These are phyloP conservation scores for Eupleurogrammus muticus DNA, from an alignment of 2,797 vertebrate genomes.

Conservation along the genomic window DNA sequence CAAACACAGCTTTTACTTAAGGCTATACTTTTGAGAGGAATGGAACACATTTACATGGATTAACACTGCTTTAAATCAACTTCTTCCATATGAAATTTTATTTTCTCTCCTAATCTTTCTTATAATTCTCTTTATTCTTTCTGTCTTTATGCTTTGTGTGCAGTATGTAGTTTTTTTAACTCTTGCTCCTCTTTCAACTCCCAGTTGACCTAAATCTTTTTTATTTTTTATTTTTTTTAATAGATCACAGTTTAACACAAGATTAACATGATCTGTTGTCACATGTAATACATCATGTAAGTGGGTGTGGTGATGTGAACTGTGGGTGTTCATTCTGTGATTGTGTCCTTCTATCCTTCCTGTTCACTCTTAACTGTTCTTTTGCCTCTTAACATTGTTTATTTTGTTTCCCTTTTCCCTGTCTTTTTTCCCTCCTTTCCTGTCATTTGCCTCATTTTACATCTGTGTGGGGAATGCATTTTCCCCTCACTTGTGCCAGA, in stretches of 20 bases:
- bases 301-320: conserved; percentile 5
- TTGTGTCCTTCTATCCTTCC: not conserved
- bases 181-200: not conserved
- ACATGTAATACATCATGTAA: conserved; percentile 1
- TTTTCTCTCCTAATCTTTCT: not conserved
- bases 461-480: conserved; percentile 60
- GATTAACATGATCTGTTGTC: conserved; percentile 1
- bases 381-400: conserved; percentile 30
- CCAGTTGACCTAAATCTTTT: conserved; percentile 8
- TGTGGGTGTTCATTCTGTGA: too few species aligned
- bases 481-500: conserved; percentile 86
- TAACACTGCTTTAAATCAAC: conserved; percentile 20
- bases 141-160: conserved; percentile 22
- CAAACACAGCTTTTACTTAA: not conserved
- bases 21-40: not conserved
- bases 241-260: not conserved
- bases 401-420: conserved; percentile 3
- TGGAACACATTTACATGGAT: not conserved
- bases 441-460: conserved; percentile 11
- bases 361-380: not conserved
- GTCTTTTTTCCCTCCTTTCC: not conserved
- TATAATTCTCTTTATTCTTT: not conserved
- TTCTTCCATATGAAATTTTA: not conserved
- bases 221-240: too few species aligned
- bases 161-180: conserved; percentile 19